These are phyloP conservation scores for Eulacestoma nigropectus DNA, from an alignment of 2,113 vertebrate genomes.

Conservation along the genomic window DNA sequence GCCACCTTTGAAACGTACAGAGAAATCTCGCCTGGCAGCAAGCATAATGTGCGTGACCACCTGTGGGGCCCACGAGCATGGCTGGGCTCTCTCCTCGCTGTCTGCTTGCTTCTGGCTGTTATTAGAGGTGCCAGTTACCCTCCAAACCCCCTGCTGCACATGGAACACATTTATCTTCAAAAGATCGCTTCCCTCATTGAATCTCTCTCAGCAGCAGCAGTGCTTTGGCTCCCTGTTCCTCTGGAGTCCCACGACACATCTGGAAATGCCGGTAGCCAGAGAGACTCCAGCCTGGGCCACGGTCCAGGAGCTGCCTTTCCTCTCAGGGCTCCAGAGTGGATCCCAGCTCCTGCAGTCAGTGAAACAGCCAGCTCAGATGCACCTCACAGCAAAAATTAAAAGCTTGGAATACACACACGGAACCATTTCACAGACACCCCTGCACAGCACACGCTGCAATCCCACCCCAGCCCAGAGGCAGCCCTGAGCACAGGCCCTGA, in stretches of 20 bases:
- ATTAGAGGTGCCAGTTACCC: not conserved
- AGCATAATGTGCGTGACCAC: not conserved
- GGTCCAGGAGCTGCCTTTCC: not conserved
- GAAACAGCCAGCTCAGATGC: not conserved
- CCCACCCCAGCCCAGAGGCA: not conserved
- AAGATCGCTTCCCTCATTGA: not conserved
- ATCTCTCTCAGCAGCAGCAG: not conserved
- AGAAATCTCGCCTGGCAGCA: not conserved
- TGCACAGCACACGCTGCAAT: not conserved
- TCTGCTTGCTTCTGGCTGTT: not conserved
- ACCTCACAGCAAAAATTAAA: not conserved
- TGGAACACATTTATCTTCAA: not conserved
- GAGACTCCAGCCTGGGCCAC: accelerated
- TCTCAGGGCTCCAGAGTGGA: not conserved
- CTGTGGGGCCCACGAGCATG: not conserved
- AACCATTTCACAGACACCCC: not conserved
- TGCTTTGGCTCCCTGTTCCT: not conserved
- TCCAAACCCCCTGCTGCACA: not conserved
- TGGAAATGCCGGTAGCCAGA: not conserved
- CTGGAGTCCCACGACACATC: not conserved
- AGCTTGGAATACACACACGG: not conserved
- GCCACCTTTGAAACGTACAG: not conserved
- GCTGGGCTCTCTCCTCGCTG: not conserved
- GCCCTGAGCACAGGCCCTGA: not conserved
- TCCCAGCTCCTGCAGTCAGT: not conserved